phyloP scores from a whole-genome alignment of 2,797 vertebrate species.

The Alectoris magna region DNA sequence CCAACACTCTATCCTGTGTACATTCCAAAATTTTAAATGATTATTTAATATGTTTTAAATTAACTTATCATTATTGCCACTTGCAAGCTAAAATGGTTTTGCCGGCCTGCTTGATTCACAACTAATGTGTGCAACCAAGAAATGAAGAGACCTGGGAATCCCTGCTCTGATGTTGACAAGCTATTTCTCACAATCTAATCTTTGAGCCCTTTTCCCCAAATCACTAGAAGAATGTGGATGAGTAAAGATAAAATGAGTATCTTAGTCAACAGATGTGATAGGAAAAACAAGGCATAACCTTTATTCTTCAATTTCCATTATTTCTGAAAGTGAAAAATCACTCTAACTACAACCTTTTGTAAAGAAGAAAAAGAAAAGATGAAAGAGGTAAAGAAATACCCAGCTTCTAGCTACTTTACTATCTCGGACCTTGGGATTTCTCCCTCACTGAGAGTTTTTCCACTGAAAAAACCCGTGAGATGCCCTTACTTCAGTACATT shows the following conservation, averaged over 20 bases:
- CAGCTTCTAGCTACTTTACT: background rate
- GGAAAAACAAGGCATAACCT: background rate
- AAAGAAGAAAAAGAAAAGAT: background rate
- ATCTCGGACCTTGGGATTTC: background rate
- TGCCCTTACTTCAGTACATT: background rate
- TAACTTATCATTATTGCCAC: background rate
- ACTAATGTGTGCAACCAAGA: conserved; percentile 4
- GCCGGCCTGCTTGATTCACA: background rate
- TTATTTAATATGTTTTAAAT: conserved; percentile 12
- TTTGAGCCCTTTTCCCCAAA: background rate
- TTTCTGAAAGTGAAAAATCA: background rate
- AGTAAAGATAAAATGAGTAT: background rate
- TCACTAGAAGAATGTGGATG: background rate
- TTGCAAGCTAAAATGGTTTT: background rate
- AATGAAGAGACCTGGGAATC: background rate
- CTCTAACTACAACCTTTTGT: background rate
- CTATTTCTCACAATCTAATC: background rate
- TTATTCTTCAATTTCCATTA: background rate
- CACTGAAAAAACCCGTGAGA: background rate
- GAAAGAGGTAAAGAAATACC: background rate
- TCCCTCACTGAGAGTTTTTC: background rate
- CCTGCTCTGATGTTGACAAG: background rate
- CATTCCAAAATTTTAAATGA: background rate
- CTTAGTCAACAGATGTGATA: background rate
- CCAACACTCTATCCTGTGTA: accelerated